Evolutionary conservation across 2,888 invertebrate genomes (phyloP), one percentile per base, ranked within the genome.

Genomic region (Dryobotodes eremita): DNA sequence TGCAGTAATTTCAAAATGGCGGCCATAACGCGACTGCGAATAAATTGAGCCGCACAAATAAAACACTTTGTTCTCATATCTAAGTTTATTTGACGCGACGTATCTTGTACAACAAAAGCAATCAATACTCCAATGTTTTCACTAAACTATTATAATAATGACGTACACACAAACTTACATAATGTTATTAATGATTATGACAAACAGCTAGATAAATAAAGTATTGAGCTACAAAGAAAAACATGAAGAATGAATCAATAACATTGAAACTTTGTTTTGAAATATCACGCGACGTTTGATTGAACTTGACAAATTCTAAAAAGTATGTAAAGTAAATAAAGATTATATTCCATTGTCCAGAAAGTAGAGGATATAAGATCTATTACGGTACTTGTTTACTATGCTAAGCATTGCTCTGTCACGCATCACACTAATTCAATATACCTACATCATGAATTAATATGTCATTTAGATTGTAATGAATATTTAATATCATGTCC

Each of bases 31-130:
- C 55, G 23, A 70, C 70, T 73, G 61, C 80, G 64, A 74, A 79
- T 75, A 80, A 61, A 75, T 62, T 79, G 72, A 77, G 78, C 76
- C 77, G 70, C 78, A 86, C 87, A 91, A 91, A 91, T 91, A 86
- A 91, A 91, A 91, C 90, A 88, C 89, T 83, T 84, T 77, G 71
- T 85, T 82, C 72, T 74, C 61, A 82, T 71, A 68, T 78, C 80
- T 88, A 85, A 83, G 84, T 91, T 91, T 91, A 91, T 91, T 91
- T 89, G 80, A 82, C 82, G 85, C 78, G 84, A 80, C 77, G 70
- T 50, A 69, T 75, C 74, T 82, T 83, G 82, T 48, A 81, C 57
- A 71, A 84, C 83, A 84, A 73, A 62, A 64, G 69, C 50, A 85
- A 66, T 68, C 26, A 53, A 79, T 61, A 77, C 46, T 66, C 36